A percentile compares a stretch with the other conserved stretches of the same genome.
These are phyloP conservation scores for Lagopus muta DNA, from an alignment of 2,113 vertebrate species.

Conservation along the genomic window DNA sequence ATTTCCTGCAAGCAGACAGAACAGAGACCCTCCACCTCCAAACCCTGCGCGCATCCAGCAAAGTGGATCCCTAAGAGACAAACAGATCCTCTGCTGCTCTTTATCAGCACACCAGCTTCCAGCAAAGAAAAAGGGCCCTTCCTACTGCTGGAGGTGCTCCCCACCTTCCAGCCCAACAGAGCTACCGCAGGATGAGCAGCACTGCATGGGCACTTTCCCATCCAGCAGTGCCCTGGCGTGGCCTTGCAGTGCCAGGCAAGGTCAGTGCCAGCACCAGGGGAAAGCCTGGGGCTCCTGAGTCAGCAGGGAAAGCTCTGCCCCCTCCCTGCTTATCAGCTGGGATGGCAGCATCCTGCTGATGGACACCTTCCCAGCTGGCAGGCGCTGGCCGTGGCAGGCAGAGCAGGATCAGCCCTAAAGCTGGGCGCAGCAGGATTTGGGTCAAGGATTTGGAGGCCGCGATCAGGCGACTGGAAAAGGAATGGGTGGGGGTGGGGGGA, in stretches of 20 bases:
- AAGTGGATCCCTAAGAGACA: too few relatives aligned
- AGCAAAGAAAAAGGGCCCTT: not conserved
- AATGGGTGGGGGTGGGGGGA: not conserved
- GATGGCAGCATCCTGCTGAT: not conserved
- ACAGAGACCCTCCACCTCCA: not conserved
- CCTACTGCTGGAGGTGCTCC: not conserved
- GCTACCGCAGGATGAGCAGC: not conserved
- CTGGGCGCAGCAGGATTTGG: slow-evolving; percentile 53
- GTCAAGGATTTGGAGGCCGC: slow-evolving; percentile 43
- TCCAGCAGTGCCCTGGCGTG: not conserved
- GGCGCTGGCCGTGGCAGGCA: slow-evolving; percentile 54
- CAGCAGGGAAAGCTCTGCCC: slow-evolving; percentile 74
- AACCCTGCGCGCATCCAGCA: not conserved
- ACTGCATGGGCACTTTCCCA: not conserved
- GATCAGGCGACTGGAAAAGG: not conserved
- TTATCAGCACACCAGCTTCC: rapidly evolving
- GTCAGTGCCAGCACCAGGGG: slow-evolving; percentile 72
- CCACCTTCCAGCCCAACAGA: not conserved
- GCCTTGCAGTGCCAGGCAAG: slow-evolving; percentile 75
- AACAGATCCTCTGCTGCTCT: not conserved
- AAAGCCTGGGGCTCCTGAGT: slow-evolving; percentile 84
- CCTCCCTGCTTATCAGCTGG: slow-evolving; percentile 38
- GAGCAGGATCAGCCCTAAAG: slow-evolving; percentile 56
- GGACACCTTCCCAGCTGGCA: not conserved
- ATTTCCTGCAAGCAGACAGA: not conserved